phyloP scores from a whole-genome alignment of 2,888 invertebrate genomes.

The Rhogogaster chlorosoma region DNA sequence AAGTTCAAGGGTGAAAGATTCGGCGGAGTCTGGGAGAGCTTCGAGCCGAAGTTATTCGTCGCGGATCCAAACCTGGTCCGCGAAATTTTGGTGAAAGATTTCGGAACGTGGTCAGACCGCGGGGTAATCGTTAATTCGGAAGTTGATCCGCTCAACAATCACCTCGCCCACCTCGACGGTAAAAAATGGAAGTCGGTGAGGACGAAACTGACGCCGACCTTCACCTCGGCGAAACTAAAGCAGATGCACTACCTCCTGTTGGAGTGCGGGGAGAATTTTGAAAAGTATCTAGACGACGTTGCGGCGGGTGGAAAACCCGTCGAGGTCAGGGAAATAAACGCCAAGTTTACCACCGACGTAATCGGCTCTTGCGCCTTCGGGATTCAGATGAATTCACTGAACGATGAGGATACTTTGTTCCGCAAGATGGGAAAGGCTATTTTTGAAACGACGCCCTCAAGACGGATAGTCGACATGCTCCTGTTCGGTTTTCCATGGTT shows the following conservation, averaged over 20 bases:
- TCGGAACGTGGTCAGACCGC: constrained; percentile 69
- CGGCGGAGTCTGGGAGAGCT: constrained; percentile 10
- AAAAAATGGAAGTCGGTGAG: constrained; percentile 78
- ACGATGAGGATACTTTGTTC: constrained; percentile 71
- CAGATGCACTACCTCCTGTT: constrained; percentile 83
- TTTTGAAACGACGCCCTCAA: constrained; percentile 55
- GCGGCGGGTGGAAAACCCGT: constrained; percentile 74
- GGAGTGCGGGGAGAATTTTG: constrained; percentile 80
- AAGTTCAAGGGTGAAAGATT: constrained; percentile 1
- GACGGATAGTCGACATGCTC: neutral
- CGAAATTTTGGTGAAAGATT: constrained; percentile 71
- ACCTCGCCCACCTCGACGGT: constrained; percentile 68
- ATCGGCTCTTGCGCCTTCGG: constrained; percentile 78
- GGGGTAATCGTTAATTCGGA: constrained; percentile 68
- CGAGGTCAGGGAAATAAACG: constrained; percentile 60
- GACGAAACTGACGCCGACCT: constrained; percentile 84
- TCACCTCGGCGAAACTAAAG: constrained; percentile 85
- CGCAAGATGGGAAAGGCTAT: constrained; percentile 58
- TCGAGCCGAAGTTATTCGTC: constrained; percentile 64
- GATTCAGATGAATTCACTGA: constrained; percentile 73
- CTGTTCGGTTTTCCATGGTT: constrained; percentile 70
- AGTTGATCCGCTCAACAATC: constrained; percentile 67
- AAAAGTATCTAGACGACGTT: constrained; percentile 75
- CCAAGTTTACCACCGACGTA: constrained; percentile 76
- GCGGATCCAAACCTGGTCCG: constrained; percentile 71